These are phyloP conservation scores for Teleogryllus occipitalis DNA, from an alignment of 1,140 invertebrate species.

Conservation along the genomic window DNA sequence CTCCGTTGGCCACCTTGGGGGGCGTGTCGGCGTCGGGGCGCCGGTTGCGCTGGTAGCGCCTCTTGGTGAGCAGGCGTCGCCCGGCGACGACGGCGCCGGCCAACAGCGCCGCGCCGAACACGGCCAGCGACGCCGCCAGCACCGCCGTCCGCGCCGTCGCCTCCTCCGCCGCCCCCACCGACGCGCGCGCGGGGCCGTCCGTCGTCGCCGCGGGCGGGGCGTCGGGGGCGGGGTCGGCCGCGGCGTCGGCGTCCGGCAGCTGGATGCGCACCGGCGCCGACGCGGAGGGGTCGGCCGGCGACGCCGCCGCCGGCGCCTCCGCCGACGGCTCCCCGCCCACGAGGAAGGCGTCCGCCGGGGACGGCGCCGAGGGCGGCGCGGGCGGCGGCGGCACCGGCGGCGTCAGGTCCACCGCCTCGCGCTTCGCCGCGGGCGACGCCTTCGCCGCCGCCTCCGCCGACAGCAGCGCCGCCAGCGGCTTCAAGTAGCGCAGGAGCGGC, in stretches of 20 bases:
- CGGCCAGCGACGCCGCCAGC: neutral
- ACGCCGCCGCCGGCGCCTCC: no score
- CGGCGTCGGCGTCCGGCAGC: no score
- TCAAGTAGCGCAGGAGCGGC: neutral
- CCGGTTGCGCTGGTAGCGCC: neutral
- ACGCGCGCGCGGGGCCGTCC: no score
- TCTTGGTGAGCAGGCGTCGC: neutral
- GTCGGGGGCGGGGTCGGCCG: no score
- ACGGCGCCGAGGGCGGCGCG: neutral
- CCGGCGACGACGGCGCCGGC: neutral
- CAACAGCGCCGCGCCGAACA: neutral
- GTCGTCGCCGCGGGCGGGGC: no score
- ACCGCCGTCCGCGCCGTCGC: neutral
- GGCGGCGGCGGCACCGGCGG: no score
- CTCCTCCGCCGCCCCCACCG: neutral
- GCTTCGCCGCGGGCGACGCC: neutral
- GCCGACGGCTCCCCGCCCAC: no score
- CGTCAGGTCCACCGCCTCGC: neutral
- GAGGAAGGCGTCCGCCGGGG: neutral
- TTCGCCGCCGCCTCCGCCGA: neutral
- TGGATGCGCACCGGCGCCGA: no score
- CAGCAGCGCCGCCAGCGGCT: neutral
- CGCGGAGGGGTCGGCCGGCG: no score
- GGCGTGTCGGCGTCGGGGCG: no score
- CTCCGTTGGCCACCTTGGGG: neutral